Evolutionary conservation across 64 coral and sea anemone genomes (phyloP).

Genomic region (Stichodactyla mertensii): DNA sequence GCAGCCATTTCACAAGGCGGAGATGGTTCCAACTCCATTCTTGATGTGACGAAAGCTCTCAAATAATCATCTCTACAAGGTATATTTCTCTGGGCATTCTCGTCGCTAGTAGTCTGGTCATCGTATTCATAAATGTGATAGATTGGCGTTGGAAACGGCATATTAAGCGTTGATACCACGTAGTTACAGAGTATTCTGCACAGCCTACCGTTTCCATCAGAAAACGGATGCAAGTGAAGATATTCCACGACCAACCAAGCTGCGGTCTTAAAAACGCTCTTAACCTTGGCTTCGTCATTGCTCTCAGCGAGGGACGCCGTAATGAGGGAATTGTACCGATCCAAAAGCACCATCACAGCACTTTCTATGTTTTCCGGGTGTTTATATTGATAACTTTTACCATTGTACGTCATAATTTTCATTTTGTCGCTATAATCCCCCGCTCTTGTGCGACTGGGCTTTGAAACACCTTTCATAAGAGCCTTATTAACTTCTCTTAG

Average conservation of each 20-base stretch:
- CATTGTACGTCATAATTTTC: conserved; percentile 7
- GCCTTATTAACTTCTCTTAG: conserved; percentile 19
- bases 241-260: conserved; percentile 62
- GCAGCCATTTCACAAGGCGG: conserved; percentile 48
- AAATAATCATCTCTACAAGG: conserved; percentile 60
- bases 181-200: conserved; percentile 72
- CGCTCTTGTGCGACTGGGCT: conserved; percentile 30
- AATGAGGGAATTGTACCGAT: conserved; percentile 68
- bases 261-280: conserved; percentile 55
- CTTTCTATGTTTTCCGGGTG: conserved; percentile 60
- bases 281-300: conserved; percentile 6
- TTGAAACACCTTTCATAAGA: conserved; percentile 41
- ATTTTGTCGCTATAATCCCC: conserved; percentile 23
- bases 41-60: conserved; percentile 55
- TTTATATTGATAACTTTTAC: conserved; percentile 54
- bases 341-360: conserved; percentile 38
- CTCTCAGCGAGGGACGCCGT: conserved; percentile 22
- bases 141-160: conserved; percentile 68
- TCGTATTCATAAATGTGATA: conserved; percentile 43
- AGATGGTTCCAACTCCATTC: conserved; percentile 7
- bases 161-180: conserved; percentile 27
- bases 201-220: conserved; percentile 72
- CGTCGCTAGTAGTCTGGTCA: not conserved
- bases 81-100: conserved; percentile 14
- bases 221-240: conserved; percentile 74